Conservation (phyloP, 1,140 invertebrate species). For the Lepeophtheirus salmonis region DNA sequence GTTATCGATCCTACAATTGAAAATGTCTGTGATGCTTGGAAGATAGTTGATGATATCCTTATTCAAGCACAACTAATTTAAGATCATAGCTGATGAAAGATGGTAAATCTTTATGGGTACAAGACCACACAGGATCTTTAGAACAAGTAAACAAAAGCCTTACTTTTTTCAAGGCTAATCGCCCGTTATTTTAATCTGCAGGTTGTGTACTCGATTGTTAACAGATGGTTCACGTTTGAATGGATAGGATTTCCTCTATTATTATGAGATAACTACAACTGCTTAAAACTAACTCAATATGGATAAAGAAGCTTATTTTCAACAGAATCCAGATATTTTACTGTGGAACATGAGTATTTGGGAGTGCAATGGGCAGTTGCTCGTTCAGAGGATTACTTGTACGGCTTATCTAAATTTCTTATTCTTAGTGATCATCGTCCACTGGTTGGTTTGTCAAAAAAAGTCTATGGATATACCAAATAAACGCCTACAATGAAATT, state of each 20-base stretch:
- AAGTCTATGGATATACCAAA: background rate
- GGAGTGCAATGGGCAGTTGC: background rate
- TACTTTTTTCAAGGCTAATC: background rate
- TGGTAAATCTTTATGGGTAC: background rate
- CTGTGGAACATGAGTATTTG: background rate
- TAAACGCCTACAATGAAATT: background rate
- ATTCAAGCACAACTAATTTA: too few relatives aligned
- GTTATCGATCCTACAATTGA: too few relatives aligned
- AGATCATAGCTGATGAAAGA: background rate
- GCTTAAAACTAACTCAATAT: background rate
- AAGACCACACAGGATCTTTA: background rate
- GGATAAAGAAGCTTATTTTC: background rate
- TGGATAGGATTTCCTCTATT: background rate
- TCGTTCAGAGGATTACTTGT: background rate
- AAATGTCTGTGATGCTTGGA: too few relatives aligned
- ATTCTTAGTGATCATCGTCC: background rate
- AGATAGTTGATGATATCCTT: too few relatives aligned
- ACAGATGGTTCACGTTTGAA: slow-evolving; percentile 9
- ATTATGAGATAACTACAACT: background rate
- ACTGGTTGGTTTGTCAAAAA: background rate
- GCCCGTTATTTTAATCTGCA: background rate
- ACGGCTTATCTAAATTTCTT: background rate
- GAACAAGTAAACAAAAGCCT: background rate
- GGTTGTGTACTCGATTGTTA: background rate
- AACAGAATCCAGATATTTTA: background rate